These are phyloP conservation scores for Tribolium castaneum DNA, from an alignment of 1,140 invertebrate genomes.

Conservation along the genomic window DNA sequence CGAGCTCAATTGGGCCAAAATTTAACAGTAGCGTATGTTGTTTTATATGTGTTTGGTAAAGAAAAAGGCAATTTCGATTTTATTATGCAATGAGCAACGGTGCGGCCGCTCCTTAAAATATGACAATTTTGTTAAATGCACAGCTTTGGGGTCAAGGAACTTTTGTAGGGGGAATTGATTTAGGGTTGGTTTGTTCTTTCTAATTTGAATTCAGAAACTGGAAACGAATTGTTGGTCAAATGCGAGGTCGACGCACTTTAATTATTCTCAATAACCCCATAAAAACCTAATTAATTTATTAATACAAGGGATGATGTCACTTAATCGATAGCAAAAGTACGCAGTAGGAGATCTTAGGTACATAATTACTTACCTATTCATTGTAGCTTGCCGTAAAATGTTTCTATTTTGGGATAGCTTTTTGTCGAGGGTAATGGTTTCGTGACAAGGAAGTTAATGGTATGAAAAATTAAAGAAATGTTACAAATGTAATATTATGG, in stretches of 20 bases:
- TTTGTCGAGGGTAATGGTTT: background rate
- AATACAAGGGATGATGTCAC: background rate
- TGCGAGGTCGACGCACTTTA: slow-evolving; percentile 9
- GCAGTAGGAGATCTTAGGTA: background rate
- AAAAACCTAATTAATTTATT: background rate
- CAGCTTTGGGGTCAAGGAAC: background rate
- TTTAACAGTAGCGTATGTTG: too few species aligned
- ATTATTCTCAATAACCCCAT: background rate
- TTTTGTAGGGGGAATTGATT: background rate
- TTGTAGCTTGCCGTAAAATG: background rate
- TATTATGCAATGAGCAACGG: background rate
- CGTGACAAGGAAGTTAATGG: background rate
- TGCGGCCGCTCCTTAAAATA: background rate
- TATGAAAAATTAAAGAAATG: background rate
- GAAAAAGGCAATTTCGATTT: background rate
- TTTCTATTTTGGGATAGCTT: background rate
- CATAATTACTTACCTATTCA: background rate
- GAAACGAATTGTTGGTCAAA: background rate
- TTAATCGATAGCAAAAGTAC: background rate
- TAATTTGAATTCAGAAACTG: background rate
- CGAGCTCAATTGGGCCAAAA: background rate
- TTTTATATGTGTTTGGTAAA: background rate
- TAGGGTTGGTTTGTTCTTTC: background rate
- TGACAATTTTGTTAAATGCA: background rate
- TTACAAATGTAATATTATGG: too few species aligned